Conservation (phyloP, 1,140 invertebrate species). For the Drosophila micromelanica region DNA sequence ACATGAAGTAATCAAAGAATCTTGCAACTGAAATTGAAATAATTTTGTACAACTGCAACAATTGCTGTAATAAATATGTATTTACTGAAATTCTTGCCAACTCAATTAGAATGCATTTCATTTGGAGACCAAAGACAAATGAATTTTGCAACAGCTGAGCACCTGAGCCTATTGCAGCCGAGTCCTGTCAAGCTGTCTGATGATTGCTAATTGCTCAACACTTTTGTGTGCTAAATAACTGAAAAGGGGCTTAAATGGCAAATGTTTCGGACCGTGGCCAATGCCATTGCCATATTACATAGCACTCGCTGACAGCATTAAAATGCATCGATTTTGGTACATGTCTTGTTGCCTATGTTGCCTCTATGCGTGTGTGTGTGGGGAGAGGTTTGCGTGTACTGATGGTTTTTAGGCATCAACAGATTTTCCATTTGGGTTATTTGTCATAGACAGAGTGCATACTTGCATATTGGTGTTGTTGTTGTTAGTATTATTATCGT, state of each 20-base stretch:
- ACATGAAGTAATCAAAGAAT: constrained; percentile 4
- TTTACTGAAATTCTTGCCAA: constrained; percentile 35
- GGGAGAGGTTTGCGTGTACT: constrained; percentile 20
- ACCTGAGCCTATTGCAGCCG: background rate
- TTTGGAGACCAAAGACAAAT: constrained; percentile 7
- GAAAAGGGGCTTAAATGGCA: constrained; percentile 24
- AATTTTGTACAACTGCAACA: background rate
- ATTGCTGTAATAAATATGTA: constrained; percentile 35
- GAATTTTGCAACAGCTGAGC: constrained; percentile 3
- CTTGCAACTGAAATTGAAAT: background rate
- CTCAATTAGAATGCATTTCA: constrained; percentile 44
- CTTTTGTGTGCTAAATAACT: constrained; percentile 39
- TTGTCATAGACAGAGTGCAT: constrained; percentile 63
- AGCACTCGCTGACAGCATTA: constrained; percentile 24
- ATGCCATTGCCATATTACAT: constrained; percentile 3
- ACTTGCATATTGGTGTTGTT: constrained; percentile 13
- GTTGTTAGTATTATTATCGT: constrained; percentile 18
- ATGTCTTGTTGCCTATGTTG: constrained; percentile 5
- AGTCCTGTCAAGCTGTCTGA: constrained; percentile 22
- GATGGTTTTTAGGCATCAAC: constrained; percentile 74
- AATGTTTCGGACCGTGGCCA: background rate
- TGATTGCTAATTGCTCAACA: constrained; percentile 51
- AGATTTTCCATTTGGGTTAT: constrained; percentile 77
- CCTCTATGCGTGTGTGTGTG: constrained; percentile 2
- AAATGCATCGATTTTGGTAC: constrained; percentile 67